Evolutionary conservation across 2,797 vertebrate species (phyloP).

Genomic region (Dendrocincla tyrannina): DNA sequence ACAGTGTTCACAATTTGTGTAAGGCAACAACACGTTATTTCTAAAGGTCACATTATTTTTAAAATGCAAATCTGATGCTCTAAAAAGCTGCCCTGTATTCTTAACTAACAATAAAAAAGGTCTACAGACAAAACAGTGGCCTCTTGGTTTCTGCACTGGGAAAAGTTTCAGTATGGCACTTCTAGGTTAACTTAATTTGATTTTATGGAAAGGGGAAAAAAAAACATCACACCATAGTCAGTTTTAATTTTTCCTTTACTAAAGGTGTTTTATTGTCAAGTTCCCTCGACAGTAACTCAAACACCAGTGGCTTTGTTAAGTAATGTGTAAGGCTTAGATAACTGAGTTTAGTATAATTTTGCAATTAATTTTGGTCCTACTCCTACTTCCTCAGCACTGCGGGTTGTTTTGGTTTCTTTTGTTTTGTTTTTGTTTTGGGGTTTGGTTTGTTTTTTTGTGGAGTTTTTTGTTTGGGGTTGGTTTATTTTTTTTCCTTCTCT

Average conservation of each 20-base stretch:
- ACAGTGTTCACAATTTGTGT: background rate
- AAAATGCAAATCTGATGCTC: background rate
- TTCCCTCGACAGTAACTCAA: conserved; percentile 7
- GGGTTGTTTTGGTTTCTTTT: background rate
- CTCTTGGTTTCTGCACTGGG: background rate
- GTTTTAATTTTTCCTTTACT: background rate
- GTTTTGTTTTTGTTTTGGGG: too few relatives aligned
- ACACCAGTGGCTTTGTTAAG: conserved; percentile 31
- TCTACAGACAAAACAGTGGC: background rate
- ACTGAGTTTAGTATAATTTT: background rate
- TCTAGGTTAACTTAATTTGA: background rate
- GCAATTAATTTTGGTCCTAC: background rate
- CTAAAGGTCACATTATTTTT: background rate
- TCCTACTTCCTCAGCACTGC: background rate
- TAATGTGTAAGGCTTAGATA: background rate
- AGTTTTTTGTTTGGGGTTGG: too few relatives aligned
- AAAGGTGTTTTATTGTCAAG: conserved; percentile 39
- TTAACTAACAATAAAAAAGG: background rate
- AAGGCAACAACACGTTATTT: background rate
- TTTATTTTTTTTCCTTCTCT: too few relatives aligned
- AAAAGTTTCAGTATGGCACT: background rate
- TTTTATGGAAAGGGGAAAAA: background rate
- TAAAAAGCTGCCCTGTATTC: background rate
- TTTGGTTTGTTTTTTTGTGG: too few relatives aligned
- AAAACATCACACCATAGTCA: background rate